Conservation (phyloP, 2,797 vertebrate species). For the Podarcis siculus region DNA sequence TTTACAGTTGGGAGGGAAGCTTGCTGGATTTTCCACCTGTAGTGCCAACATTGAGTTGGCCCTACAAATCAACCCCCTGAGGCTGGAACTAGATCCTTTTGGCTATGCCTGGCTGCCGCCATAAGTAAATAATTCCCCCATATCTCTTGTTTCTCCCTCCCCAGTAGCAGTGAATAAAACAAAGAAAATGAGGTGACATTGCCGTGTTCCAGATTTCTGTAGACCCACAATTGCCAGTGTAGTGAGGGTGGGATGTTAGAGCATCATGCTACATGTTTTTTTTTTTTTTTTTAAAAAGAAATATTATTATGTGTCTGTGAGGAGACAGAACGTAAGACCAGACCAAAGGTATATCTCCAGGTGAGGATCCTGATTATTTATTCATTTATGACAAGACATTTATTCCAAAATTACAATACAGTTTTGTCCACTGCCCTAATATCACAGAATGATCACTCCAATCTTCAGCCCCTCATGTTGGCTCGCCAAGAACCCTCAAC, state of each 20-base stretch:
- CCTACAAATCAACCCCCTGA: neutral
- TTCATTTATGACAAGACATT: no score
- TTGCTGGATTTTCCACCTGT: no score
- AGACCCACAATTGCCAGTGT: no score
- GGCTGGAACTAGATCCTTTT: neutral
- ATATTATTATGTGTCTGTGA: neutral
- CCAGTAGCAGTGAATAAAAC: neutral
- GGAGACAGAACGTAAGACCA: neutral
- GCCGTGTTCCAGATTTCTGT: neutral
- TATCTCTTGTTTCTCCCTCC: neutral
- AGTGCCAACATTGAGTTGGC: no score
- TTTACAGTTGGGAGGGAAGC: no score
- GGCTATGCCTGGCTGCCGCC: neutral
- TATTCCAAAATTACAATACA: no score
- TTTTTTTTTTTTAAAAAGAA: neutral
- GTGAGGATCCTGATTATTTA: no score
- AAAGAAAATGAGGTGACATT: neutral
- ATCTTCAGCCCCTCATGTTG: no score
- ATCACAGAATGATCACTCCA: no score
- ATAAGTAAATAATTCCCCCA: neutral
- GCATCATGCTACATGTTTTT: neutral
- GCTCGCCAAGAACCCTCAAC: no score
- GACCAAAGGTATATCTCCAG: neutral
- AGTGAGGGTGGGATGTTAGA: no score
- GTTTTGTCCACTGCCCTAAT: no score